phyloP scores from a whole-genome alignment of 2,113 vertebrate species.

The Porphyrio hochstetteri region DNA sequence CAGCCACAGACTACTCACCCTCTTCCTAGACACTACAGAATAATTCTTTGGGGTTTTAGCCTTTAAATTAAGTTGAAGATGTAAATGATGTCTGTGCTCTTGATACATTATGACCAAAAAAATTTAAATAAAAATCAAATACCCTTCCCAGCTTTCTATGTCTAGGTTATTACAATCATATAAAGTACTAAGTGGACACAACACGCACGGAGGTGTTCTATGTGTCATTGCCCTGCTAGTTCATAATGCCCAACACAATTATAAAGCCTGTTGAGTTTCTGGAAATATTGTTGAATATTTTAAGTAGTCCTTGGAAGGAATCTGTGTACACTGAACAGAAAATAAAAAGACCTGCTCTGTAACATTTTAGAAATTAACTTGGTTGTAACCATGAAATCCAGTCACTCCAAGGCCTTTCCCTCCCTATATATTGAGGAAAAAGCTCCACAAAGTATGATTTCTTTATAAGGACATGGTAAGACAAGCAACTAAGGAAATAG shows the following conservation, averaged over 20 bases:
- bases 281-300: constrained; percentile 23
- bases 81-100: neutral
- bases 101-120: neutral
- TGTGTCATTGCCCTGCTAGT: constrained; percentile 21
- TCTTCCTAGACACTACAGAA: neutral
- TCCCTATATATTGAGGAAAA: neutral
- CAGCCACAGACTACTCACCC: neutral
- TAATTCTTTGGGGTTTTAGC: neutral
- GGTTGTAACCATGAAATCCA: neutral
- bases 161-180: neutral
- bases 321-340: neutral
- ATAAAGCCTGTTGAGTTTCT: constrained; percentile 27
- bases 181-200: neutral
- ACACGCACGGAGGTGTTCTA: neutral
- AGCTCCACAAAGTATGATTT: neutral
- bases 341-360: constrained; percentile 38
- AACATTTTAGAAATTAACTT: constrained; percentile 15
- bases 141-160: neutral
- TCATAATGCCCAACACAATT: neutral
- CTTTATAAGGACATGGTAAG: neutral
- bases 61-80: neutral
- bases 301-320: constrained; percentile 35
- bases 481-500: neutral
- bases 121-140: neutral
- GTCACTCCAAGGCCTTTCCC: constrained; percentile 3